Percentiles rank a stretch among this genome's conserved stretches.
phyloP scores from a whole-genome alignment of 2,888 invertebrate species.

The Microctonus aethiopoides region DNA sequence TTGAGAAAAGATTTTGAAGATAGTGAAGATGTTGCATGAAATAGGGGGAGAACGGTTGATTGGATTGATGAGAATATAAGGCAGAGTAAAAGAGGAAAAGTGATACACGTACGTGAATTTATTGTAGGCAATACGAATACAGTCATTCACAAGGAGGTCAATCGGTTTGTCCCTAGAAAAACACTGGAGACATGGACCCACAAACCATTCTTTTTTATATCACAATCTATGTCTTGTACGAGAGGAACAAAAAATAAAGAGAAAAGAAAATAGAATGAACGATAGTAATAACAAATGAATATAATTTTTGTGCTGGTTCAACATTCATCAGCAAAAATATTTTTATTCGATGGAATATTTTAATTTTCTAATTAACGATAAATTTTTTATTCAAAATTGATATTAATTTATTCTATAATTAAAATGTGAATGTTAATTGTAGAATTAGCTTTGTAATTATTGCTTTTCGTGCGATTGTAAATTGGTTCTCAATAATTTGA shows the following conservation, averaged over 20 bases:
- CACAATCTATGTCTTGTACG: not conserved
- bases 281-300: not conserved
- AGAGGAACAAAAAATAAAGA: not conserved
- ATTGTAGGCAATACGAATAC: not conserved
- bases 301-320: not conserved
- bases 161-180: not conserved
- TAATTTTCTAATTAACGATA: not conserved
- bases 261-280: too few species aligned
- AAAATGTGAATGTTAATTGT: too few species aligned
- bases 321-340: not conserved
- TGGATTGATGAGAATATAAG: constrained; percentile 1
- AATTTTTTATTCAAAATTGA: not conserved
- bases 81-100: not conserved
- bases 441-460: too few species aligned
- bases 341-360: not conserved
- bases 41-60: not conserved
- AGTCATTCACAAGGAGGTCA: constrained; percentile 1
- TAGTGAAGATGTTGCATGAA: not conserved
- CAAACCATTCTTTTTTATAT: not conserved
- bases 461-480: too few species aligned
- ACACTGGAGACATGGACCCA: constrained; percentile 1
- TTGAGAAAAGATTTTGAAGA: not conserved
- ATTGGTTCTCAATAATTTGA: too few species aligned
- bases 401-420: not conserved
- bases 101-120: not conserved